Percentiles rank a stretch among this genome's conserved stretches.
Conservation (phyloP, 2,113 vertebrate species). For the Lepidothrix coronata region DNA sequence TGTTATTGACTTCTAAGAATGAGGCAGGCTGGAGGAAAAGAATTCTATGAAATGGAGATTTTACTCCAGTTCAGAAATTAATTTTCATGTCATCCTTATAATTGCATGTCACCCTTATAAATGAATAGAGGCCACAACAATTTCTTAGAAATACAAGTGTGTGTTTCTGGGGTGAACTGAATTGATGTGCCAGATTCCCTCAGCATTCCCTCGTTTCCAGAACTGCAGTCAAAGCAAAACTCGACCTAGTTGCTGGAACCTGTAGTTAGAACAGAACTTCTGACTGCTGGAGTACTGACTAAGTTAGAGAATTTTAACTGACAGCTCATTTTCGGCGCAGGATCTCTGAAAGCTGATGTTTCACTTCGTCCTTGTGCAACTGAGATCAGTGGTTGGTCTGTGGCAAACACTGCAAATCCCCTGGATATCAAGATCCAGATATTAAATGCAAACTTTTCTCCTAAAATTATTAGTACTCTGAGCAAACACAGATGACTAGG, state of each 20-base stretch:
- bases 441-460: background rate
- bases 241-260: background rate
- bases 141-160: background rate
- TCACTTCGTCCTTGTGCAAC: rapidly evolving
- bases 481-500: background rate
- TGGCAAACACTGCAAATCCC: background rate
- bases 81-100: background rate
- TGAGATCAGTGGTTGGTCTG: background rate
- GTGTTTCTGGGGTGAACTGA: background rate
- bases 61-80: background rate
- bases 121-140: background rate
- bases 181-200: background rate
- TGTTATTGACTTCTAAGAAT: background rate
- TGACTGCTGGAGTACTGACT: background rate
- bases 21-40: background rate
- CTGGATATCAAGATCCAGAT: background rate
- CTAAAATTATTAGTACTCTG: background rate
- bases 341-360: background rate
- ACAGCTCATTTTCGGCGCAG: background rate
- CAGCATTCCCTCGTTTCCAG: background rate
- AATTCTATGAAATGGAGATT: background rate
- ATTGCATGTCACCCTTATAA: background rate
- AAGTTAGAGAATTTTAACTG: background rate
- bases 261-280: background rate
- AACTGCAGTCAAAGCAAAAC: background rate